Conservation (phyloP, 2,113 vertebrate species). For the Notarius quadriscutis region DNA sequence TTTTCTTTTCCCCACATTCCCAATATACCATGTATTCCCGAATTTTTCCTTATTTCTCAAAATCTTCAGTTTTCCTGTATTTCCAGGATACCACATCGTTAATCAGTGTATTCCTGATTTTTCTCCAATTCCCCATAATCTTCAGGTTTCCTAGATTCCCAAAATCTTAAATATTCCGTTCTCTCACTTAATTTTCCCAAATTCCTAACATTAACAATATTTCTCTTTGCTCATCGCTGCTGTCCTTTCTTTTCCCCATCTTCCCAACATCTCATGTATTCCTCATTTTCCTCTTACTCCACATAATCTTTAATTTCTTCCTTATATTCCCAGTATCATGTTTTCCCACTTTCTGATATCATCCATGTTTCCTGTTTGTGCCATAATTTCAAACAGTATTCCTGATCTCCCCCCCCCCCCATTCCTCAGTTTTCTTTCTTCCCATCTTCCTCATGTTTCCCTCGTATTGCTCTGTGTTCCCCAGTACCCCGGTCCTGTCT, state of each 20-base stretch:
- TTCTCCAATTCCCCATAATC: not conserved
- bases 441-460: not conserved
- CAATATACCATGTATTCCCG: too few relatives aligned
- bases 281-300: not conserved
- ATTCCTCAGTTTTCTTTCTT: not conserved
- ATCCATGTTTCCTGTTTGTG: not conserved
- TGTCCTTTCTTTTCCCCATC: not conserved
- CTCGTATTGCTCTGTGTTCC: not conserved
- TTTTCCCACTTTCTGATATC: not conserved
- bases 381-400: not conserved
- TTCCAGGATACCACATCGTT: too few relatives aligned
- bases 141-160: too few relatives aligned
- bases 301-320: not conserved
- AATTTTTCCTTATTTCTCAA: too few relatives aligned
- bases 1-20: too few relatives aligned
- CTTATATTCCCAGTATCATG: not conserved
- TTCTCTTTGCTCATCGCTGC: not conserved
- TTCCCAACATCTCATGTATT: not conserved
- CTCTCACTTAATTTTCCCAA: not conserved
- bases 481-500: not conserved
- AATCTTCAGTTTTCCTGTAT: too few relatives aligned
- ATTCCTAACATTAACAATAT: not conserved
- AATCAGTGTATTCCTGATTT: not conserved
- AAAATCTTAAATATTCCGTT: too few relatives aligned
- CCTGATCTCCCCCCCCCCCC: fast-evolving